Conservation (phyloP, 1,140 invertebrate species). For the Calosoma granatense region DNA sequence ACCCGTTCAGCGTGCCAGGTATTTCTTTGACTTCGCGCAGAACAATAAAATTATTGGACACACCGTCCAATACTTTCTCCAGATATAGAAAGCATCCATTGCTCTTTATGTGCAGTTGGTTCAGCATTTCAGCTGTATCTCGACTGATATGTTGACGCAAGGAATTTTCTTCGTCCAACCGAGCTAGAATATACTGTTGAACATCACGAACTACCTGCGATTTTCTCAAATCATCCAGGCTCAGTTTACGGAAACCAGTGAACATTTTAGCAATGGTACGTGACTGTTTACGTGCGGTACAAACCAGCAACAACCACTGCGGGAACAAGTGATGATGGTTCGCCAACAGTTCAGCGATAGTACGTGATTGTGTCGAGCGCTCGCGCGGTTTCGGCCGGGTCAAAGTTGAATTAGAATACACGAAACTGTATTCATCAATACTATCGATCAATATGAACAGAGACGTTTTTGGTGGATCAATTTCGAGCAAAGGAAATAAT, state of each 20-base stretch:
- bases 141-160: slow-evolving; percentile 67
- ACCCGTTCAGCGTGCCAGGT: slow-evolving; percentile 86
- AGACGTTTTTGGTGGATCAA: slow-evolving; percentile 70
- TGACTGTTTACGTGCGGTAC: slow-evolving; percentile 77
- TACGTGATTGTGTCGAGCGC: slow-evolving; percentile 46
- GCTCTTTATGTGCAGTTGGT: slow-evolving; percentile 92
- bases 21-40: slow-evolving; percentile 78
- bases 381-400: slow-evolving; percentile 35
- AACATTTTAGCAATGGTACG: slow-evolving; percentile 84
- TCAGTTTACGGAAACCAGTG: slow-evolving; percentile 88
- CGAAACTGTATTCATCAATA: slow-evolving; percentile 64
- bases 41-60: slow-evolving; percentile 86
- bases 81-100: slow-evolving; percentile 92
- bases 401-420: slow-evolving; percentile 33
- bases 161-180: slow-evolving; percentile 74
- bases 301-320: slow-evolving; percentile 84
- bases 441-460: slow-evolving; percentile 84
- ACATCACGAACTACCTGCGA: slow-evolving; percentile 84
- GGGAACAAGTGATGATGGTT: slow-evolving; percentile 89
- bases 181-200: slow-evolving; percentile 86
- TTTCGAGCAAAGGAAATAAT: slow-evolving; percentile 74
- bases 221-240: slow-evolving; percentile 80
- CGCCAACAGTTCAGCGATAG: slow-evolving; percentile 76
- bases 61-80: slow-evolving; percentile 86
- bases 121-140: slow-evolving; percentile 88